Evolutionary conservation across 2,113 vertebrate genomes (phyloP).

Genomic region (Seriola aureovittata): DNA sequence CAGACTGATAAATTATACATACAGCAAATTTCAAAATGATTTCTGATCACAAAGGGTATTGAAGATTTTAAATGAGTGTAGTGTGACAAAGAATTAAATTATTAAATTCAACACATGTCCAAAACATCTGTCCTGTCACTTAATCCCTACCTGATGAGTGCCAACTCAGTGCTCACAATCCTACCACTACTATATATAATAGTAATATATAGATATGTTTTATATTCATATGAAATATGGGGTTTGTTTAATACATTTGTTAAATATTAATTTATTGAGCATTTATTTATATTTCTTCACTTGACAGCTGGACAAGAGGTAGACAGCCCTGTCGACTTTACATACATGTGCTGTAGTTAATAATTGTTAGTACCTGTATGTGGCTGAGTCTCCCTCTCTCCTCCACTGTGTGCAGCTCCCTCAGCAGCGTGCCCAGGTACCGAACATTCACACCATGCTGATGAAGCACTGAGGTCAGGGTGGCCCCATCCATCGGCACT

Average conservation of each 20-base stretch:
- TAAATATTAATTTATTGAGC: not conserved
- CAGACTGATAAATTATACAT: slow-evolving; percentile 8
- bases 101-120: too few relatives aligned
- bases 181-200: too few relatives aligned
- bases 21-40: not conserved
- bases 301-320: not conserved
- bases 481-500: slow-evolving; percentile 92
- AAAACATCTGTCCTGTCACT: too few relatives aligned
- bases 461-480: slow-evolving; percentile 91
- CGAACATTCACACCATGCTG: slow-evolving; percentile 94
- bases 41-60: not conserved
- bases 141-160: too few relatives aligned
- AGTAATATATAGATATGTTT: too few relatives aligned
- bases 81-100: too few relatives aligned
- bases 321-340: not conserved
- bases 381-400: slow-evolving; percentile 88
- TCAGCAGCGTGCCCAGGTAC: slow-evolving; percentile 91
- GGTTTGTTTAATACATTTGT: not conserved
- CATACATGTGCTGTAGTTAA: not conserved
- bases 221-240: not conserved
- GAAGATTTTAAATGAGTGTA: not conserved
- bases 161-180: too few relatives aligned
- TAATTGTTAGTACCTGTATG: slow-evolving; percentile 82
- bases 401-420: slow-evolving; percentile 84
- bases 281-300: too few relatives aligned